Conservation (phyloP, 1,140 invertebrate species). For the Atopsyche davidsoni region DNA sequence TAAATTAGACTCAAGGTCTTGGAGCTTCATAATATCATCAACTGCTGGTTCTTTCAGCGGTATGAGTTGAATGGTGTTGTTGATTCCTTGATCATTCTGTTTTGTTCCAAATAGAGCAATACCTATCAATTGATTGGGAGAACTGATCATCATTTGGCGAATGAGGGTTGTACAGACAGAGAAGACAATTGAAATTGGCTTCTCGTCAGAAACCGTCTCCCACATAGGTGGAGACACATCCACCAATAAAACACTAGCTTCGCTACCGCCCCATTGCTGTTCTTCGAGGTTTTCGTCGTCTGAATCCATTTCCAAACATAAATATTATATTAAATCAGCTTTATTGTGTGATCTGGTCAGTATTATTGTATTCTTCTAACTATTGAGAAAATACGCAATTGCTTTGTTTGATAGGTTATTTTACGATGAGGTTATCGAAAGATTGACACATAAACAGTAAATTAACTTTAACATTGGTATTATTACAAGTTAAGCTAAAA, state of each 20-base stretch:
- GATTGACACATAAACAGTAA: too few species aligned
- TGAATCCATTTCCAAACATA: constrained; percentile 17
- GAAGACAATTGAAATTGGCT: constrained; percentile 3
- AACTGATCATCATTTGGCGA: constrained; percentile 18
- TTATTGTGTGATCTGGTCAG: too few species aligned
- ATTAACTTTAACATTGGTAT: too few species aligned
- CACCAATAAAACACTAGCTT: constrained; percentile 16
- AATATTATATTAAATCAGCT: too few species aligned
- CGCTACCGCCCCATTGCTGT: constrained; percentile 7
- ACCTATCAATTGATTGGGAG: constrained; percentile 18
- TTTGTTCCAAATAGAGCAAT: constrained; percentile 19
- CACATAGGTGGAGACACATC: constrained; percentile 23
- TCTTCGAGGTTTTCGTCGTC: constrained; percentile 18
- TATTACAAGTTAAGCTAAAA: too few species aligned
- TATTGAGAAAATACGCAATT: too few species aligned
- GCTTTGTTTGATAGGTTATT: too few species aligned
- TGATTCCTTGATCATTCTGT: constrained; percentile 19
- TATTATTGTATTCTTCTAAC: too few species aligned
- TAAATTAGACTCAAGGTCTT: constrained; percentile 1
- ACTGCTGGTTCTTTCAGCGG: constrained; percentile 16
- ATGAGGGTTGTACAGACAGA: constrained; percentile 1
- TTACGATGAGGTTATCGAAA: too few species aligned
- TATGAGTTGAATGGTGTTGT: constrained; percentile 23
- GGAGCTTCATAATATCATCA: constrained; percentile 12
- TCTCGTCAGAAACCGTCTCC: neutral